Evolutionary conservation across 2,888 invertebrate genomes (phyloP).

Genomic region (Zaprionus lineosus): DNA sequence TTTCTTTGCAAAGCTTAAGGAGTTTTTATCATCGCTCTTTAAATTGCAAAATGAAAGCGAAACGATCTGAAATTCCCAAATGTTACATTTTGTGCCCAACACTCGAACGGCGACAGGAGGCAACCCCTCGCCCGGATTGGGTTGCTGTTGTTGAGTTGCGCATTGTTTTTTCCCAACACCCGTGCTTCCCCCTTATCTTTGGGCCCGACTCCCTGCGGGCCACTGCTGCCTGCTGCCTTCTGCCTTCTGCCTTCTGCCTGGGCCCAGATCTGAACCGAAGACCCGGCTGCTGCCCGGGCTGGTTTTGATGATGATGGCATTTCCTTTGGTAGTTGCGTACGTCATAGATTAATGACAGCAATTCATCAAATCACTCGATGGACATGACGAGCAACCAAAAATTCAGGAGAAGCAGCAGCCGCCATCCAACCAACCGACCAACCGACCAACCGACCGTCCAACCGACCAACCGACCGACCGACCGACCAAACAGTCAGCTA

Average conservation of each 20-base stretch:
- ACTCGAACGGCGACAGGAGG: slow-evolving; percentile 18
- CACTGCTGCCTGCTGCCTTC: no score
- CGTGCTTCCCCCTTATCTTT: slow-evolving; percentile 18
- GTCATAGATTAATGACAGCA: slow-evolving; percentile 84
- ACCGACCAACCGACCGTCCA: no score
- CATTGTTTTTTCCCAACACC: slow-evolving; percentile 52
- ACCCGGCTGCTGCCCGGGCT: slow-evolving; percentile 67
- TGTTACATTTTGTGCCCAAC: slow-evolving; percentile 53
- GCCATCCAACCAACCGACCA: neutral
- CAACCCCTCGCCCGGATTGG: slow-evolving; percentile 29
- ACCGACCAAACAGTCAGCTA: no score
- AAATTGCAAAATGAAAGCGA: slow-evolving; percentile 66
- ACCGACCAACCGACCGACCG: no score
- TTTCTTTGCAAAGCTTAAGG: no score
- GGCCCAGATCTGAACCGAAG: neutral
- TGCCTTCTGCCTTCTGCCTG: no score
- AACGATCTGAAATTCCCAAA: slow-evolving; percentile 66
- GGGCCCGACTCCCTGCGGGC: slow-evolving; percentile 50
- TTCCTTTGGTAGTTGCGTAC: slow-evolving; percentile 83
- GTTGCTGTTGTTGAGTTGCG: slow-evolving; percentile 32
- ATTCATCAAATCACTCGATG: slow-evolving; percentile 83
- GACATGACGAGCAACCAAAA: slow-evolving; percentile 82
- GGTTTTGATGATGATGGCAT: slow-evolving; percentile 80
- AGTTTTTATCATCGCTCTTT: slow-evolving; percentile 26
- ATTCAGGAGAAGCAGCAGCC: slow-evolving; percentile 62